Evolutionary conservation across 2,797 vertebrate species (phyloP).

Genomic region (Alosa sapidissima): DNA sequence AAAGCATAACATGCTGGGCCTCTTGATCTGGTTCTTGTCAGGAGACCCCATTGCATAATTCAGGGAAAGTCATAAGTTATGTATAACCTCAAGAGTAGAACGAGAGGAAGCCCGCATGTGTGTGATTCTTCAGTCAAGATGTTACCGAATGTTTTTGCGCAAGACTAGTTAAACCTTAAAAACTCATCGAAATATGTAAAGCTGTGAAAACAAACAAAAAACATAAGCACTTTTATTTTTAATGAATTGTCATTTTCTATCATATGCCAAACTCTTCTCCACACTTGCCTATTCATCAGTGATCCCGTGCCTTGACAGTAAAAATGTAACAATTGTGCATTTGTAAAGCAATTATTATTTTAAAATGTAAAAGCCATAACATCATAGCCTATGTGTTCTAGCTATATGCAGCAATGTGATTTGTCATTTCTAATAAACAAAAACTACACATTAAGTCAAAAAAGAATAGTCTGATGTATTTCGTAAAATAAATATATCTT

Average conservation of each 20-base stretch:
- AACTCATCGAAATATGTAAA: not conserved
- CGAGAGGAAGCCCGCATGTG: slow-evolving; percentile 28
- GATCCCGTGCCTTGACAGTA: not conserved
- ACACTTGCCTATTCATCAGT: not conserved
- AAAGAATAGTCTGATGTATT: too few relatives aligned
- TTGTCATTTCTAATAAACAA: not conserved
- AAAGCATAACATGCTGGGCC: slow-evolving; percentile 33
- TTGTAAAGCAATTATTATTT: not conserved
- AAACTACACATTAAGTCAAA: too few relatives aligned
- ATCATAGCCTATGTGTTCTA: not conserved
- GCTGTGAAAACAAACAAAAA: not conserved
- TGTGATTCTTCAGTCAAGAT: slow-evolving; percentile 8
- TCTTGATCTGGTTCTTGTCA: slow-evolving; percentile 42
- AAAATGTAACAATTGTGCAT: not conserved
- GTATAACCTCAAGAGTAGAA: slow-evolving; percentile 50
- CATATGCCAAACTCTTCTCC: not conserved
- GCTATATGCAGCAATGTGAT: not conserved
- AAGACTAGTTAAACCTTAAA: not conserved
- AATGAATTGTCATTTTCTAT: not conserved
- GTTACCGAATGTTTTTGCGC: not conserved
- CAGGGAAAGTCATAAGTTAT: slow-evolving; percentile 59
- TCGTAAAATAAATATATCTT: not conserved
- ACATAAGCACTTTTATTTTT: not conserved
- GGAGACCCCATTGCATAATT: slow-evolving; percentile 63
- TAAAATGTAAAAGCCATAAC: too few relatives aligned